Percentiles rank a stretch among this genome's conserved stretches.
These are phyloP conservation scores for Diadophis punctatus DNA, from an alignment of 2,113 vertebrate genomes.

Conservation along the genomic window DNA sequence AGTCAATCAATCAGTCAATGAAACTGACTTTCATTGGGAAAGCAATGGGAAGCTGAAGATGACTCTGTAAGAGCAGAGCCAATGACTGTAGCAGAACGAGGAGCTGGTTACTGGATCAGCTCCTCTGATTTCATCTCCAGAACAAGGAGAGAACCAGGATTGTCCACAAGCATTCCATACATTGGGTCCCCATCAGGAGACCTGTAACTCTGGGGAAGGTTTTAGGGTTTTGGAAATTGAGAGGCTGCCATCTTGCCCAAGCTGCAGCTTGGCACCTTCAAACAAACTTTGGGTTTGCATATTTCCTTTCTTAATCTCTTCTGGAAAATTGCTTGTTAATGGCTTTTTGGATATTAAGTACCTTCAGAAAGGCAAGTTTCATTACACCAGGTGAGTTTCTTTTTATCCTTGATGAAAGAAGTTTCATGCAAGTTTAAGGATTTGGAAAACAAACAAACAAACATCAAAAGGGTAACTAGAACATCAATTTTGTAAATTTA, in stretches of 20 bases:
- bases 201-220: background rate
- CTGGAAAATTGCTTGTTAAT: background rate
- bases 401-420: background rate
- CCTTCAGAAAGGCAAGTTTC: background rate
- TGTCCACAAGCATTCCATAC: background rate
- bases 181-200: background rate
- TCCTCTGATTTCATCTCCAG: background rate
- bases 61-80: background rate
- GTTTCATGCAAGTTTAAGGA: background rate
- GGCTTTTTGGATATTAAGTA: background rate
- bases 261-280: background rate
- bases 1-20: background rate
- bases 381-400: background rate
- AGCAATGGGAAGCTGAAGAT: background rate
- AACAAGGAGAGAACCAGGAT: background rate
- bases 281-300: background rate
- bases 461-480: background rate
- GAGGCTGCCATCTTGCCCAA: background rate
- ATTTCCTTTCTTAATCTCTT: background rate
- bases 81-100: background rate
- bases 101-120: background rate
- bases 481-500: background rate
- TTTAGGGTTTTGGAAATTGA: background rate
- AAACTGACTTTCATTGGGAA: background rate
- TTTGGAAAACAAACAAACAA: background rate